Evolutionary conservation across 2,797 vertebrate genomes (phyloP), one percentile per base, ranked within the genome.

Genomic region (Pterois miles): DNA sequence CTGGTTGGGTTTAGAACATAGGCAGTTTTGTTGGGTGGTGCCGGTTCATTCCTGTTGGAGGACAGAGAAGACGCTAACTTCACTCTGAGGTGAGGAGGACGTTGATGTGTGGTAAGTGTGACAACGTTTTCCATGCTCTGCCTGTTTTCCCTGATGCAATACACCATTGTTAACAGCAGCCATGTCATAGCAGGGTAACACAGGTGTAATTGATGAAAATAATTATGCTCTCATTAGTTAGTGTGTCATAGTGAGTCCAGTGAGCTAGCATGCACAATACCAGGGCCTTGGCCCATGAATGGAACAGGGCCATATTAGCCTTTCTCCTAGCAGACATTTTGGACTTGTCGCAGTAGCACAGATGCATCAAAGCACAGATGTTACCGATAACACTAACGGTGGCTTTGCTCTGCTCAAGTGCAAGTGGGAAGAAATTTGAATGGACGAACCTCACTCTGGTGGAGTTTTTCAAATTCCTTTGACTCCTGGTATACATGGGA

Each of bases 11-110:
- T 36, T 22, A 18, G 4, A 27, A 48, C 20, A 13, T 10, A 31
- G 27, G 27, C 4, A 2, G 4, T 46, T 16, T 18, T 29, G 60
- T 64, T 34, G 18, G 34, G 3, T 69, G 53, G 70, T 65, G 9
- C 65, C 6, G 9, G 65, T 82, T 78, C 29, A 38, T n/a, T 59
- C 59, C 65, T 54, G 64, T 52, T 72, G 16, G 23, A 50, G 31
- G 13, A 7, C 25, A 3, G 40, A 68, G 33, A 52, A 20, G 52
- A 60, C 1, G 4, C 22, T 11, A 4, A 18, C 34, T 36, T 62
- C 18, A 0, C 6, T 33, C 20, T 56, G 27, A 57, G 23, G 23
- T 59, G 31, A 58, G 7, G 2, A 7, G 18, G 46, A 65, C n/a
- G 57, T 54, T 22, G 12, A 2, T 23, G 25, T 56, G 14, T 18